Evolutionary conservation across 2,797 vertebrate genomes (phyloP).

Genomic region (Urosaurus nigricauda): DNA sequence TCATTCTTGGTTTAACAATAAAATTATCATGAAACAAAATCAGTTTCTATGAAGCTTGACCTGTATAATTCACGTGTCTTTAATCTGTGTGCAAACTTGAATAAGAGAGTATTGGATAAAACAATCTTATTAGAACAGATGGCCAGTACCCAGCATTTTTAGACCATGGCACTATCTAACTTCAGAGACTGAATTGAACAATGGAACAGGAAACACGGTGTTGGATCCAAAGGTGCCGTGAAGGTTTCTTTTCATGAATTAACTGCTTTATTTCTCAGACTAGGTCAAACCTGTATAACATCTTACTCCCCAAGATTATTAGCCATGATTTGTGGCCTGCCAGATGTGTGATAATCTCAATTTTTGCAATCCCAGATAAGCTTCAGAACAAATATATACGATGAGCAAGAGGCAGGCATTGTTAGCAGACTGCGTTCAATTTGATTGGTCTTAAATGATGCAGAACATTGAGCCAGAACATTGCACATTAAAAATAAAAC

Average conservation of each 20-base stretch:
- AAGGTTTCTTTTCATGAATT: background rate
- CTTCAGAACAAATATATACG: background rate
- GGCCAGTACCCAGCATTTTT: background rate
- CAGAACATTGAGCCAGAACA: background rate
- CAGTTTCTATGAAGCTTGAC: conserved; percentile 22
- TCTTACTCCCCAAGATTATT: background rate
- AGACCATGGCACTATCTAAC: background rate
- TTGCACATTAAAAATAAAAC: background rate
- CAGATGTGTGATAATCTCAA: background rate
- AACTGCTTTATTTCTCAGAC: background rate
- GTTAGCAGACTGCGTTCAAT: background rate
- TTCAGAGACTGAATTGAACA: background rate
- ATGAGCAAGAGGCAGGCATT: background rate
- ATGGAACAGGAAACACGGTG: background rate
- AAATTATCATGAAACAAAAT: background rate
- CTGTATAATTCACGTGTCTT: conserved; percentile 7
- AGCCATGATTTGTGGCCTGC: background rate
- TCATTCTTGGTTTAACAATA: background rate
- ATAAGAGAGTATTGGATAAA: background rate
- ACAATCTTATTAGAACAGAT: background rate
- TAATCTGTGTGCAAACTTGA: background rate
- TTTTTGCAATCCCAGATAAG: background rate
- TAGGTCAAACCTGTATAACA: background rate
- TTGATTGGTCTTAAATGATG: no score
- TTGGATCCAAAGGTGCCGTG: background rate